Evolutionary conservation across 2,888 invertebrate species (phyloP), one percentile per base, ranked within the genome.

Genomic region (Cataglyphis rosenhaueri): DNA sequence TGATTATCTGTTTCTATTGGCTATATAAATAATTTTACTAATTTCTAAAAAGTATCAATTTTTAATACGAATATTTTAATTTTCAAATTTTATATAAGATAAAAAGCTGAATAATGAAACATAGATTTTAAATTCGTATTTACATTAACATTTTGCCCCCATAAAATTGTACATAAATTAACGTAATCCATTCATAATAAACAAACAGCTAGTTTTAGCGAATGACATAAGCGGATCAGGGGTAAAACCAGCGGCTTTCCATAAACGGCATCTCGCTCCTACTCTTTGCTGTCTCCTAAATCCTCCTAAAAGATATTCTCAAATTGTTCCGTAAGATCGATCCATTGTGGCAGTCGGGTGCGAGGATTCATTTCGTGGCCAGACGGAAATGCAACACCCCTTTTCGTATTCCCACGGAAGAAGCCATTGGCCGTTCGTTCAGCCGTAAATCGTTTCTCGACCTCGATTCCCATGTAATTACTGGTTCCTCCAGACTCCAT

Each of bases 401-500:
- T 61, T 71, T 75, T 83, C 35, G 83, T 82, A 62, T 83, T 84
- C 79, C 65, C 85, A 76, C 81, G 84, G 57, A 74, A 68, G 75
- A 41, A 70, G 70, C 32, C 64, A 85, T 85, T 84, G 86, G 65
- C 82, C 86, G 84, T 71, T 81, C 84, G 83, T 75, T 87, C 73
- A 73, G 59, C 70, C 88, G 86, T 87, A 85, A 89, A 88, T 87
- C 87, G 87, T 85, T 90, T 82, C 88, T 81, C 85, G 83, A 81
- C 86, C 87, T 85, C 86, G 75, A 86, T 86, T 85, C 79, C 85
- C 85, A 66, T 81, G 84, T 89, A 91, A 91, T 91, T 91, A 88
- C 88, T 85, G 84, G 87, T 85, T 87, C 86, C 87, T 82, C 86
- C 83, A 82, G 85, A 81, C 83, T 87, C 86, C 88, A 91, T 89